phyloP scores from a whole-genome alignment of 2,113 vertebrate species.

The Caracal caracal region DNA sequence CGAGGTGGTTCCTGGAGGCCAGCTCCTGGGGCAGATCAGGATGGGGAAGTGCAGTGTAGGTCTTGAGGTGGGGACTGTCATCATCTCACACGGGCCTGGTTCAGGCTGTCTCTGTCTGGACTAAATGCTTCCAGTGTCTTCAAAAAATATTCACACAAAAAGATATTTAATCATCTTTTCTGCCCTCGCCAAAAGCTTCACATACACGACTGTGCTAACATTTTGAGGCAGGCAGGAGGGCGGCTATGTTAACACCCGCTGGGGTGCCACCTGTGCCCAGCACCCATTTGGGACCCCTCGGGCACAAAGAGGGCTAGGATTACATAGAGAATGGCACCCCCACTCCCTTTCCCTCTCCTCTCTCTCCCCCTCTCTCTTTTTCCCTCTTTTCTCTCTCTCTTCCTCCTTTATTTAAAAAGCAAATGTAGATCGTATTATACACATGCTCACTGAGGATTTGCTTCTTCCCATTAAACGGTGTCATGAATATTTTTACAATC shows the following conservation, averaged over 20 bases:
- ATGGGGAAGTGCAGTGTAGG: background rate
- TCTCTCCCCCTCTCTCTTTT: background rate
- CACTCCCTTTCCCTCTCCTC: background rate
- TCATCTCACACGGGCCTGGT: background rate
- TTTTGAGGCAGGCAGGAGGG: background rate
- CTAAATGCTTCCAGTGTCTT: background rate
- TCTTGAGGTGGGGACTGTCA: background rate
- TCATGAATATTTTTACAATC: background rate
- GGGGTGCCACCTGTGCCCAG: too few species aligned
- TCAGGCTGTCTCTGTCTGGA: background rate
- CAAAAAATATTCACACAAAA: background rate
- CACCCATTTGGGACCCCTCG: background rate
- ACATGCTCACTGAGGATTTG: accelerated
- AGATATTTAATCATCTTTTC: background rate
- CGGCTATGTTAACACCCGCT: background rate
- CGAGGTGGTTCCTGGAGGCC: background rate
- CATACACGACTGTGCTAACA: background rate
- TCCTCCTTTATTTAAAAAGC: background rate
- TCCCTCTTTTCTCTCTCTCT: background rate
- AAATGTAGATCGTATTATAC: accelerated
- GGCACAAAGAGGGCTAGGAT: too few species aligned
- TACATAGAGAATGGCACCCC: accelerated
- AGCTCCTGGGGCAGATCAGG: background rate
- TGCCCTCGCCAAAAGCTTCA: background rate
- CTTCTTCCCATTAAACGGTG: background rate